Evolutionary conservation across 2,113 vertebrate genomes (phyloP), one percentile per base, ranked within the genome.

Genomic region (Piprites chloris): DNA sequence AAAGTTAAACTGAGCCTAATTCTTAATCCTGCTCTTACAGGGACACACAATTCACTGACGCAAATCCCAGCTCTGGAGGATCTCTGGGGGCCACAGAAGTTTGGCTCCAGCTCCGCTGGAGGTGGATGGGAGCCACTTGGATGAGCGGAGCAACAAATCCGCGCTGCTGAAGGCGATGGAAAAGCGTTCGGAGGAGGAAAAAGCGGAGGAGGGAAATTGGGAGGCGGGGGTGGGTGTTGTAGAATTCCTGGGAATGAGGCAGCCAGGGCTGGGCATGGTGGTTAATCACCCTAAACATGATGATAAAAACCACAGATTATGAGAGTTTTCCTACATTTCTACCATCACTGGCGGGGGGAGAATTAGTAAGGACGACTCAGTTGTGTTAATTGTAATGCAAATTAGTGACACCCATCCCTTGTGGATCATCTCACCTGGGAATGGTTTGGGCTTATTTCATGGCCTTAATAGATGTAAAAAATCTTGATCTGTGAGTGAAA

Each of bases 51-150:
- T 71, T 59, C 56, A 26, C 21, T 94, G 96, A 95, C 39, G 23
- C 53, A 82, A 79, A 59, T 49, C 39, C 49, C 0, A 28, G 24
- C 65, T 74, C 27, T 3, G 3, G 3, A 42, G 55, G 77, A 67
- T 67, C 80, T 78, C 65, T 71, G 52, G 61, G 32, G 47, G 44
- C 52, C 50, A 33, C 69, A 26, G 35, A 52, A 76, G 14, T 17
- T 26, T 49, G 63, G 75, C 90, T 83, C 41, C 85, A 65, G 16
- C 47, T 91, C 75, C 37, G n/a, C 68, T 21, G 41, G 21, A 94
- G 26, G 85, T 93, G 87, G 67, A 91, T 91, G 91, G 93, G 44
- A 93, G 87, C 61, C 68, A 47, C 82, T 42, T 72, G 65, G 55
- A 73, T 88, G 82, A 96, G 52, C 9, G 10, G 59, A 93, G 85